These are phyloP conservation scores for Heterocephalus glaber DNA, from an alignment of 2,113 vertebrate genomes.

Conservation along the genomic window DNA sequence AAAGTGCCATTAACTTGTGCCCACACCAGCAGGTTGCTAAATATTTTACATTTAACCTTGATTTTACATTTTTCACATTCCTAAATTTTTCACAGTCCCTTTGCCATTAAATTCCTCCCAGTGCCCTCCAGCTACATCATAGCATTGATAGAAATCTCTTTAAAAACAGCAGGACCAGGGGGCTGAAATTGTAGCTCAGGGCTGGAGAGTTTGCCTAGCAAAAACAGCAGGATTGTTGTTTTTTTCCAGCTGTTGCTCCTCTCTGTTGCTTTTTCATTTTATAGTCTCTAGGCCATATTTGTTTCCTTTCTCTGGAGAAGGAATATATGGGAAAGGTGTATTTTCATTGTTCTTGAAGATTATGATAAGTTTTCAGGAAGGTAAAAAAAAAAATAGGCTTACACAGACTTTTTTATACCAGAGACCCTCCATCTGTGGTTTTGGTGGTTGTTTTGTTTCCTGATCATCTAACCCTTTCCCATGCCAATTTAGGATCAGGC, in stretches of 20 bases:
- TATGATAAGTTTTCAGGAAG: background rate
- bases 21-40: background rate
- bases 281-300: background rate
- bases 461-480: background rate
- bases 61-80: background rate
- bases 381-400: background rate
- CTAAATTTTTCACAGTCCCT: constrained; percentile 2
- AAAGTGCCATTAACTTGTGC: background rate
- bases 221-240: background rate
- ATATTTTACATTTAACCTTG: background rate
- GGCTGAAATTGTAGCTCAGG: background rate
- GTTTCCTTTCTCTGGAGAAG: constrained; percentile 6
- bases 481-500: background rate
- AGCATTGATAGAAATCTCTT: constrained; percentile 48
- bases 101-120: background rate
- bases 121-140: background rate
- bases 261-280: constrained; percentile 27
- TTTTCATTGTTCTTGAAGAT: constrained; percentile 24
- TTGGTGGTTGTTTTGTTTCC: background rate
- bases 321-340: background rate
- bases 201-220: background rate
- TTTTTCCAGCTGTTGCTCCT: background rate
- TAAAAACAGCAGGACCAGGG: constrained; percentile 14
- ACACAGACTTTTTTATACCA: background rate
- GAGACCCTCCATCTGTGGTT: background rate